Conservation (phyloP, 2,888 invertebrate species). For the Aphodius sticticus region DNA sequence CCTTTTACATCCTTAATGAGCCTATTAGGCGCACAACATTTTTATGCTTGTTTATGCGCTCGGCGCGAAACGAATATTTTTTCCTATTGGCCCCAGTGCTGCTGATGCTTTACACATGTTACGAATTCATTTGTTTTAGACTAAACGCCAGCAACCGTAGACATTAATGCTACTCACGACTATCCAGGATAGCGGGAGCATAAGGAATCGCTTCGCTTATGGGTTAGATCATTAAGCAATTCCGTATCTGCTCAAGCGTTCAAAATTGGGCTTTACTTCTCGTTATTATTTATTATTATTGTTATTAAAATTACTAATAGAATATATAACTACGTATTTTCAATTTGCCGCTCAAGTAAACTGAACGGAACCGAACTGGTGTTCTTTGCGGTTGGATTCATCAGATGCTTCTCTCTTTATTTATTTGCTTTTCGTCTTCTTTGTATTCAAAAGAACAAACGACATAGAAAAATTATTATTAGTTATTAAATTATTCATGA, state of each 20-base stretch:
- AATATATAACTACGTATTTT: background rate
- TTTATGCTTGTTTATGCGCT: background rate
- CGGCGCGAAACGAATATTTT: background rate
- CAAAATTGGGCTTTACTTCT: background rate
- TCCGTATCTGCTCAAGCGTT: constrained; percentile 4
- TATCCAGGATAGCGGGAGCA: background rate
- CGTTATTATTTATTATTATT: background rate
- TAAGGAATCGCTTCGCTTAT: background rate
- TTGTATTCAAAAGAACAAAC: too few relatives aligned
- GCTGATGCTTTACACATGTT: background rate
- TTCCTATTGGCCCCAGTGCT: background rate
- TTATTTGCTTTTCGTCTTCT: too few relatives aligned
- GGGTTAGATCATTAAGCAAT: background rate
- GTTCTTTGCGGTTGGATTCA: background rate
- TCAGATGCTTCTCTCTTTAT: too few relatives aligned
- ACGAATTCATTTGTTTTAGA: background rate
- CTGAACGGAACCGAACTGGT: background rate
- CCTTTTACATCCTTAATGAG: constrained; percentile 4
- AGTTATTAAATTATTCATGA: too few relatives aligned
- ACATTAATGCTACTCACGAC: background rate
- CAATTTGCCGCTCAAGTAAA: background rate
- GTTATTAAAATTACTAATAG: background rate
- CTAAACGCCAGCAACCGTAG: background rate
- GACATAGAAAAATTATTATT: too few relatives aligned
- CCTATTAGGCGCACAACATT: background rate